A percentile compares a stretch with the other conserved stretches of the same genome.
Evolutionary conservation across 2,797 vertebrate genomes (phyloP).

Genomic region (Melanotaenia maccullochi): DNA sequence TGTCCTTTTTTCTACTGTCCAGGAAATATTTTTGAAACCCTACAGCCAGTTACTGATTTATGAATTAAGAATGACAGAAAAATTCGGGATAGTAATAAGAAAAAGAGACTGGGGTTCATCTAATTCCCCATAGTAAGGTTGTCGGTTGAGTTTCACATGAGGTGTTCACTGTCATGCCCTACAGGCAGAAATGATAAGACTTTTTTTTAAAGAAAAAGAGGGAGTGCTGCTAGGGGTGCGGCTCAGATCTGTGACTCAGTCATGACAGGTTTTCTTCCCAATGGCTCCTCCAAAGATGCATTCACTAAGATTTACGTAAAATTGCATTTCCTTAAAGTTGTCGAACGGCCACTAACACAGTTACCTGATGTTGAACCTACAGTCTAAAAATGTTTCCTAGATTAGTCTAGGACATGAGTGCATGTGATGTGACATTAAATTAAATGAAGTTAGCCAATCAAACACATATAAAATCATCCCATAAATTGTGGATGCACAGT

Average conservation of each 20-base stretch:
- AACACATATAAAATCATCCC: constrained; percentile 13
- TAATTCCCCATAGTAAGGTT: constrained; percentile 18
- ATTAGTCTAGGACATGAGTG: no score
- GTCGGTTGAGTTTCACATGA: constrained; percentile 32
- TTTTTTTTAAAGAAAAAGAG: constrained; percentile 5
- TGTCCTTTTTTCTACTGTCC: no score
- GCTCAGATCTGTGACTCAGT: constrained; percentile 57
- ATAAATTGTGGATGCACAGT: constrained; percentile 3
- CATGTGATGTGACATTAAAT: background rate
- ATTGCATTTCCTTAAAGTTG: background rate
- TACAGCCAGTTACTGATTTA: no score
- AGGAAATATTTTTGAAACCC: no score
- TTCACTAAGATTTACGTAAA: background rate
- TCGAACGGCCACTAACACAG: background rate
- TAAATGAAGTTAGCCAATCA: background rate
- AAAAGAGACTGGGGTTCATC: background rate
- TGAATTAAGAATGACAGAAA: no score
- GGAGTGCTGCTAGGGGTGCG: constrained; percentile 42
- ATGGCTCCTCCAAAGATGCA: no score
- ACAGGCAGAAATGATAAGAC: constrained; percentile 46
- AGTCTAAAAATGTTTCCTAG: background rate
- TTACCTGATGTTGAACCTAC: background rate
- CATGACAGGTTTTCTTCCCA: background rate
- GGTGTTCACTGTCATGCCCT: constrained; percentile 40
- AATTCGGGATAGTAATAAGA: background rate